Evolutionary conservation across 2,113 vertebrate genomes (phyloP).

Genomic region (Spermophilus dauricus): DNA sequence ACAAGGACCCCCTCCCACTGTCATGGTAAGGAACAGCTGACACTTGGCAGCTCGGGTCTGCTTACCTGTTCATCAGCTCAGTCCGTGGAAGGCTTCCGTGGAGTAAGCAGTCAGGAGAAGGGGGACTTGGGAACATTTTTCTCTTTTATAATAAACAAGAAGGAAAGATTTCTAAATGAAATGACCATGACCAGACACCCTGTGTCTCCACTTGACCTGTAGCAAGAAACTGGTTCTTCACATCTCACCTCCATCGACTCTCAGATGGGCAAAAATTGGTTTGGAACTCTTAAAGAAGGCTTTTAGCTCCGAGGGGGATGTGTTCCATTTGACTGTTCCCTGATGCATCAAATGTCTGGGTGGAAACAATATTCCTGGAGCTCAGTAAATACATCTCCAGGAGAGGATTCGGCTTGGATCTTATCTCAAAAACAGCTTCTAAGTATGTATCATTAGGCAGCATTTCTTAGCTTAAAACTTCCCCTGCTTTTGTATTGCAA

Average conservation of each 20-base stretch:
- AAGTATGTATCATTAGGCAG: background rate
- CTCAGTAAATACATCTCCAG: slow-evolving; percentile 27
- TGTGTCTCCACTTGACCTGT: background rate
- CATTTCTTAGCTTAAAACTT: background rate
- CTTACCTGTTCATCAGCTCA: background rate
- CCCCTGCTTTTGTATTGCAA: background rate
- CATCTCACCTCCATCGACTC: slow-evolving; percentile 20
- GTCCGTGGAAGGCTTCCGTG: slow-evolving; percentile 62
- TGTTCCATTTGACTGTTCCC: background rate
- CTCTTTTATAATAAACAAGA: slow-evolving; percentile 17
- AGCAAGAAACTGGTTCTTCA: background rate
- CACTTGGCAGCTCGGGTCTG: background rate
- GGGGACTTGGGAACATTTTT: background rate
- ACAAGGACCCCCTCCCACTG: slow-evolving; percentile 56
- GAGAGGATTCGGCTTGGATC: slow-evolving; percentile 19
- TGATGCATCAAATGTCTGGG: background rate
- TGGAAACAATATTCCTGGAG: slow-evolving; percentile 37
- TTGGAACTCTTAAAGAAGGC: background rate
- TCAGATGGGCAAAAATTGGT: background rate
- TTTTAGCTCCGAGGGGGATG: background rate
- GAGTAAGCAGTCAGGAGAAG: background rate
- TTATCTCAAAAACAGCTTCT: slow-evolving; percentile 28
- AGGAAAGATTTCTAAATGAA: slow-evolving; percentile 50
- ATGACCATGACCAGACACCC: background rate
- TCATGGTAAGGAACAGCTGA: slow-evolving; percentile 49